These are phyloP conservation scores for Homarus gammarus DNA, from an alignment of 2,888 invertebrate species.

Conservation along the genomic window DNA sequence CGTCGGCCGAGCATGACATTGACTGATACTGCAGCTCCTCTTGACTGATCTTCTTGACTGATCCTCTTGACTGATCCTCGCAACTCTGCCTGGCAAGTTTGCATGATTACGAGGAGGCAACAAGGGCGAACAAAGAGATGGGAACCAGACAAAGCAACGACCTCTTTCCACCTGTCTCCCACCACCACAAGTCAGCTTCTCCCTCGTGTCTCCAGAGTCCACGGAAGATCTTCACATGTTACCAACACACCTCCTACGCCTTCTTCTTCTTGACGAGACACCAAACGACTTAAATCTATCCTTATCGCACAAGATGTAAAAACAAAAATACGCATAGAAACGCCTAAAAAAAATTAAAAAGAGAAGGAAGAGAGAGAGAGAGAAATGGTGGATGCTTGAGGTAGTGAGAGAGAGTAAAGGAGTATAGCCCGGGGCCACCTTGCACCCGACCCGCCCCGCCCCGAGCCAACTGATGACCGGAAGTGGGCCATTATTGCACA, in stretches of 20 bases:
- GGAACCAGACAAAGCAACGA: conserved; percentile 28
- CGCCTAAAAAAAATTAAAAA: no score
- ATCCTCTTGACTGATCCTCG: neutral
- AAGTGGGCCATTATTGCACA: conserved; percentile 63
- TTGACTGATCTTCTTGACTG: neutral
- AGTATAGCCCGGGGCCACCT: neutral
- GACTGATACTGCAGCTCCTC: conserved; percentile 33
- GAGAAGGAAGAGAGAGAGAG: neutral
- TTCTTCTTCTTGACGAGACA: neutral
- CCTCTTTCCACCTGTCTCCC: no score
- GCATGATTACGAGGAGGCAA: conserved; percentile 47
- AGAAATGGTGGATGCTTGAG: neutral
- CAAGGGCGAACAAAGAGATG: conserved; percentile 47
- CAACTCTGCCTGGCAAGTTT: neutral
- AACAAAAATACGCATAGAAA: no score
- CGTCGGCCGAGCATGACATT: conserved; percentile 34
- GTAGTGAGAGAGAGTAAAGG: neutral
- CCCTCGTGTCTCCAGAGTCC: neutral
- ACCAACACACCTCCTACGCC: neutral
- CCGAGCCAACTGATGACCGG: conserved; percentile 48
- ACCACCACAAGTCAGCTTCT: conserved; percentile 6
- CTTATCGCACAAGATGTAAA: no score
- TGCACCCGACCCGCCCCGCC: conserved; percentile 34
- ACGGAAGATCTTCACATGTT: neutral
- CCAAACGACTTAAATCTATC: neutral